Base-by-base conservation (phyloP, 2,888 invertebrate species). In the Acleris emargana region DNA sequence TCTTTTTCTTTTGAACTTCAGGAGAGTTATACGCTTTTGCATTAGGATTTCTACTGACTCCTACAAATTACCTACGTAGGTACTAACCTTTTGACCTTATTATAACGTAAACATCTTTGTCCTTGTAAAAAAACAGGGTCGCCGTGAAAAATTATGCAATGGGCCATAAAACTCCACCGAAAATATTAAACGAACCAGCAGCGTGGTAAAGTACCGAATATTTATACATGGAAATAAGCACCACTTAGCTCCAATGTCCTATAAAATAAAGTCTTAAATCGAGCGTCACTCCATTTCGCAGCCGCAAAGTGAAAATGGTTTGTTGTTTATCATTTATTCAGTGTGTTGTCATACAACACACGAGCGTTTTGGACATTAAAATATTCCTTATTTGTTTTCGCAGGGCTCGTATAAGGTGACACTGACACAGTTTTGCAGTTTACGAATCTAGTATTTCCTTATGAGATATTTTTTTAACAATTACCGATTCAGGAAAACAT, bases 251-350 rank as follows among this genome's bases (percentile, higher is more conserved):
- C n/a, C 18, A 57, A 62, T 43, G 59, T 49, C 50, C 25, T 16
- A 42, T 57, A 5, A 20, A 16, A 54, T 64, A 64, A 20, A 55
- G 64, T 22, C 50, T 22, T 52, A 57, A 51, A 66, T 61, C 43
- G 57, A 55, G 22, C 42, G 51, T 20, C 47, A 61, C 51, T 61
- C 38, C 61, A 57, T 66, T 60, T 32, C 52, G 55, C 22, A 20
- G 55, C 66, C 38, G 61, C 51, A 66, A 57, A 57, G 50, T 57
- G 28, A 61, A 66, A 61, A 55, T 55, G 22, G 57, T 45, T 45
- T 45, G 45, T 17, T 45, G 55, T 60, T 60, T 45, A 61, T 64
- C 59, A 64, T 60, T 64, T 64, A 64, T 64, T 64, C 59, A 60
- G 51, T 13, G 22, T 64, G 55, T 64, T 60, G 64, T 60, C 64